Evolutionary conservation across 2,888 invertebrate species (phyloP).

Genomic region (Micoletzkya japonica): DNA sequence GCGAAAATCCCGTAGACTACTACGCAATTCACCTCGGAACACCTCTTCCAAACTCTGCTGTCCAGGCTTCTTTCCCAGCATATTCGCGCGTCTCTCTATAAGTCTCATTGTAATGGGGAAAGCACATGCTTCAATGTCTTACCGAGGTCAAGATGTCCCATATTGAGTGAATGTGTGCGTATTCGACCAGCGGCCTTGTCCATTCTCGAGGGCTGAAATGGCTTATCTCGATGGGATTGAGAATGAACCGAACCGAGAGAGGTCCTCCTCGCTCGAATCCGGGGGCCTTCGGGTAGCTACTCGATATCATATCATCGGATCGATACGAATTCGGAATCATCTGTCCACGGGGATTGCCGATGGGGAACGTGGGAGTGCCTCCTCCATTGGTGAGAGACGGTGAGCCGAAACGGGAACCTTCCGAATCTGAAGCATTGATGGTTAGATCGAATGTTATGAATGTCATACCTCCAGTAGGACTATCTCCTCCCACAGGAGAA

Average conservation of each 20-base stretch:
- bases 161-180: slow-evolving; percentile 49
- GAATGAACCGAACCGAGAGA: slow-evolving; percentile 35
- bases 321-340: slow-evolving; percentile 18
- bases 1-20: too few relatives aligned
- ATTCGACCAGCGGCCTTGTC: slow-evolving; percentile 36
- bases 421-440: slow-evolving; percentile 30
- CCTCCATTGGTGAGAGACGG: slow-evolving; percentile 34
- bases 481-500: slow-evolving; percentile 37
- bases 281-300: slow-evolving; percentile 53
- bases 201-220: slow-evolving; percentile 36
- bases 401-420: slow-evolving; percentile 42
- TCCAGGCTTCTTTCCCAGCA: too few relatives aligned
- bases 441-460: neutral
- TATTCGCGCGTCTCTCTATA: too few relatives aligned
- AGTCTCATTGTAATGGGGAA: neutral
- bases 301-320: slow-evolving; percentile 30
- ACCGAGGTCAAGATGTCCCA: slow-evolving; percentile 47
- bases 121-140: too few relatives aligned
- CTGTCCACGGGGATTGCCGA: slow-evolving; percentile 13
- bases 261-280: slow-evolving; percentile 53
- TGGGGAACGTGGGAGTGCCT: slow-evolving; percentile 34
- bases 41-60: too few relatives aligned
- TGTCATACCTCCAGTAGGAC: slow-evolving; percentile 11
- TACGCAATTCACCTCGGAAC: too few relatives aligned
- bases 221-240: neutral